Percentiles rank a stretch among this genome's conserved stretches.
Evolutionary conservation across 2,113 vertebrate species (phyloP).

Genomic region (Tragulus kanchil): DNA sequence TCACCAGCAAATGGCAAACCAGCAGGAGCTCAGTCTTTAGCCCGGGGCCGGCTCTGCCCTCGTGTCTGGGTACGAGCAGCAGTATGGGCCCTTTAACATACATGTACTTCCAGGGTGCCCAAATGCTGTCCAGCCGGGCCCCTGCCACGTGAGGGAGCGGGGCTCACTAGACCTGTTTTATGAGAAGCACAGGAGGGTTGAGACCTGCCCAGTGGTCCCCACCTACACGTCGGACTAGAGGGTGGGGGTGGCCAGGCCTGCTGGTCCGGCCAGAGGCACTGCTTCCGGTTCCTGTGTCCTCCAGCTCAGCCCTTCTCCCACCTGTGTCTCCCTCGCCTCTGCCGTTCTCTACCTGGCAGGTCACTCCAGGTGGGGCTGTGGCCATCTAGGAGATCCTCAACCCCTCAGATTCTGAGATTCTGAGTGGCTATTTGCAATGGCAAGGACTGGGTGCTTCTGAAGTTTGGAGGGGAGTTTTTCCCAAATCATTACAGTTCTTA

Average conservation of each 20-base stretch:
- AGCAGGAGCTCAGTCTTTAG: neutral
- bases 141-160: neutral
- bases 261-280: too few relatives aligned
- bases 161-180: neutral
- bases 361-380: neutral
- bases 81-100: accelerated
- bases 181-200: neutral
- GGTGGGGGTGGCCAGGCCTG: too few relatives aligned
- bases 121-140: neutral
- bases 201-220: neutral
- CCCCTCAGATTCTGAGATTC: neutral
- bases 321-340: neutral
- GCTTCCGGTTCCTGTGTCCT: neutral
- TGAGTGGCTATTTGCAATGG: neutral
- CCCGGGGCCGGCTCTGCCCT: neutral
- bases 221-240: neutral
- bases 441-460: neutral
- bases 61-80: neutral
- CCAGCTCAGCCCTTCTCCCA: neutral
- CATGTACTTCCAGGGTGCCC: neutral
- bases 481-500: neutral
- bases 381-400: neutral
- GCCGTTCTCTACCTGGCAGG: neutral
- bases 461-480: neutral
- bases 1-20: neutral